phyloP scores from a whole-genome alignment of 2,797 vertebrate genomes.

The Lepidocolaptes lacrymiger region DNA sequence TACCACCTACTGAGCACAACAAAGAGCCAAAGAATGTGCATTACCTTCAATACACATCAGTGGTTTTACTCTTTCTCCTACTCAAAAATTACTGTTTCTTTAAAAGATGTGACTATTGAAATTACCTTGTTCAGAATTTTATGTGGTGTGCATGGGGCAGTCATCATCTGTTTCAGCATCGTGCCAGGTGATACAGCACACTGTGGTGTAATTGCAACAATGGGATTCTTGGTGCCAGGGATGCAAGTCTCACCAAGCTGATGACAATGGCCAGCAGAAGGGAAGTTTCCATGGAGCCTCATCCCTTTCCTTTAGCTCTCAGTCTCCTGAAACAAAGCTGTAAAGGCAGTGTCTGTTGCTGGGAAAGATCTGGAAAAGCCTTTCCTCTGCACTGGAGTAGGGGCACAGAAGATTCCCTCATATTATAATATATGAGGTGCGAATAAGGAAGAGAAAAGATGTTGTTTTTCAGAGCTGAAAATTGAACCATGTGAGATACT shows the following conservation, averaged over 20 bases:
- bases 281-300: constrained; percentile 21
- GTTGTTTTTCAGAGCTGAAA: neutral
- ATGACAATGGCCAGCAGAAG: neutral
- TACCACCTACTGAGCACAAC: constrained; percentile 80
- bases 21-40: constrained; percentile 81
- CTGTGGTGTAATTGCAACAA: neutral
- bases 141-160: rapidly evolving
- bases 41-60: constrained; percentile 76
- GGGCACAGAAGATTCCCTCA: neutral
- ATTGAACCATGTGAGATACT: neutral
- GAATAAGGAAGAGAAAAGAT: neutral
- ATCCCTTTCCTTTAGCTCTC: neutral
- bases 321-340: neutral
- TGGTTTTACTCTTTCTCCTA: neutral
- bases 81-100: neutral
- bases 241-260: neutral
- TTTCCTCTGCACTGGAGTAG: neutral
- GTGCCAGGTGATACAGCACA: neutral
- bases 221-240: neutral
- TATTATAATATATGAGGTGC: neutral
- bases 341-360: neutral
- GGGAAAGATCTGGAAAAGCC: neutral
- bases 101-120: constrained; percentile 2
- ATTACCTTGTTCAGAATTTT: neutral
- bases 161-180: neutral